A percentile compares a stretch with the other conserved stretches of the same genome.
Evolutionary conservation across 2,113 vertebrate species (phyloP).

Genomic region (Aphelocoma coerulescens): DNA sequence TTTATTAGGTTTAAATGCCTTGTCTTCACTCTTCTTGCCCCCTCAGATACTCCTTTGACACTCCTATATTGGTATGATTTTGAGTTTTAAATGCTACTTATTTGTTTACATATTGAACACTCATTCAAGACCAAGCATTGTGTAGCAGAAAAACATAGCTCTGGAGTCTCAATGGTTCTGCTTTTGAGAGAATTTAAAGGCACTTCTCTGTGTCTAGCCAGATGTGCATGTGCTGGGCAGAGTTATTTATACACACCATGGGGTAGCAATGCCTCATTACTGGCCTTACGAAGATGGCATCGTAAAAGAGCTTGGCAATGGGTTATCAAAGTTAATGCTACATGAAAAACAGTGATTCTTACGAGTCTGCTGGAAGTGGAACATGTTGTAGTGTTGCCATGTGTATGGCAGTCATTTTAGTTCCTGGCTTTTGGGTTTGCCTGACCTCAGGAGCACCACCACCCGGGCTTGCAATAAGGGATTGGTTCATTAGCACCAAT

Average conservation of each 20-base stretch:
- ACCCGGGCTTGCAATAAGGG: background rate
- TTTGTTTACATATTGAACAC: conserved; percentile 74
- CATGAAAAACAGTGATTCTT: background rate
- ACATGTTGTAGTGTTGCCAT: background rate
- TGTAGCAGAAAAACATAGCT: conserved; percentile 22
- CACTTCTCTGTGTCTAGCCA: background rate
- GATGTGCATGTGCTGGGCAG: background rate
- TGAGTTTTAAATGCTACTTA: conserved; percentile 32
- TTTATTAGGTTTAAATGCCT: conserved; percentile 30
- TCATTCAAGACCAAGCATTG: conserved; percentile 74
- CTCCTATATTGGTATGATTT: conserved; percentile 58
- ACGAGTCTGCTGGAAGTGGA: background rate
- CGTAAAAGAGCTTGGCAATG: background rate
- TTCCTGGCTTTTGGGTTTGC: background rate
- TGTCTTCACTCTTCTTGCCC: background rate
- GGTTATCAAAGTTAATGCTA: background rate
- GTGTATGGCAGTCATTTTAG: background rate
- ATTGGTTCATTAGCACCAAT: background rate
- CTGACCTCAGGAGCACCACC: background rate
- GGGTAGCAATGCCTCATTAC: background rate
- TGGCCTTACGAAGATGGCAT: background rate
- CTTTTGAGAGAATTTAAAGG: conserved; percentile 6
- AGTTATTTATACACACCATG: background rate
- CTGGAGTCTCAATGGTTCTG: background rate
- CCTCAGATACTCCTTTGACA: background rate